Percentiles rank a stretch among this genome's conserved stretches.
Conservation (phyloP, 2,797 vertebrate species). For the Erithacus rubecula region DNA sequence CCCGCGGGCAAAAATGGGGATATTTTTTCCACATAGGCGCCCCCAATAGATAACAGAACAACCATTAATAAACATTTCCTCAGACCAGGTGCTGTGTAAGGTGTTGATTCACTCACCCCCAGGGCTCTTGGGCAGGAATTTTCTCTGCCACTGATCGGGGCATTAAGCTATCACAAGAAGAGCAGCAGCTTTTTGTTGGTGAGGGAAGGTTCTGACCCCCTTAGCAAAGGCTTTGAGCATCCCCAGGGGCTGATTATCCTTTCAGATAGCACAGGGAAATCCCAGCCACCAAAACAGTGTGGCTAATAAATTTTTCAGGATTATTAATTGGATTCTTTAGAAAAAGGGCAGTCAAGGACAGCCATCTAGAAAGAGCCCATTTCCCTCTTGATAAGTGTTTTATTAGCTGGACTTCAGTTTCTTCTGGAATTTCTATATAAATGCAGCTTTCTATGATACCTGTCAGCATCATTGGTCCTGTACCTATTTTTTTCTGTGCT, state of each 20-base stretch:
- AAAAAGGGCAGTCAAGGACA: conserved; percentile 36
- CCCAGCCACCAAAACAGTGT: not conserved
- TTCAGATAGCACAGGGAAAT: not conserved
- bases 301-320: not conserved
- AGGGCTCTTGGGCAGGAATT: not conserved
- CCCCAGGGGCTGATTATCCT: not conserved
- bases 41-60: not conserved
- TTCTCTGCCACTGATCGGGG: not conserved
- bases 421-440: not conserved
- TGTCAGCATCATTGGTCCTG: not conserved
- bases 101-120: not conserved
- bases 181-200: fast-evolving
- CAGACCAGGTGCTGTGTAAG: not conserved
- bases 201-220: not conserved
- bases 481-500: not conserved
- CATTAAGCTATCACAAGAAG: not conserved
- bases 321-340: not conserved
- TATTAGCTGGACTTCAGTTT: not conserved
- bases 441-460: not conserved
- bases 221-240: not conserved
- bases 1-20: not conserved
- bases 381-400: not conserved
- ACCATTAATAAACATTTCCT: not conserved
- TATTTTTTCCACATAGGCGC: not conserved
- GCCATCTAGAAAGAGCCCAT: not conserved